phyloP scores from a whole-genome alignment of 2,888 invertebrate genomes.

The Acleris emargana region DNA sequence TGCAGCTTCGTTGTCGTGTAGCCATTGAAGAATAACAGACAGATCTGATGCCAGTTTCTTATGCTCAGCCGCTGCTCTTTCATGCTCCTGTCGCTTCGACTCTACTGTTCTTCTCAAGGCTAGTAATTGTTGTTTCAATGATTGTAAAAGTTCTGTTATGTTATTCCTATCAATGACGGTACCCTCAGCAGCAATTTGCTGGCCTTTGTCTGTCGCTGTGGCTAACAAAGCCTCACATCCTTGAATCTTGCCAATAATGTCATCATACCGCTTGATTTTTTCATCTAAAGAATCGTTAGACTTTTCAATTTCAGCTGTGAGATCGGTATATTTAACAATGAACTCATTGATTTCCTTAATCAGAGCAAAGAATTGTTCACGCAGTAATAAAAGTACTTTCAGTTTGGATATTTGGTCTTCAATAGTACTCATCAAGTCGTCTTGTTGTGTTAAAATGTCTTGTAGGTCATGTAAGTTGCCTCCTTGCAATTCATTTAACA shows the following conservation, averaged over 20 bases:
- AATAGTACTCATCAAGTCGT: constrained; percentile 92
- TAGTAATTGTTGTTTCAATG: constrained; percentile 92
- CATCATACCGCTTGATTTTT: constrained; percentile 94
- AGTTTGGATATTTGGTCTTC: constrained; percentile 93
- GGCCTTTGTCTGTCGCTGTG: constrained; percentile 95
- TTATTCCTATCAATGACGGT: constrained; percentile 93
- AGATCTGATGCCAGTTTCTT: constrained; percentile 92
- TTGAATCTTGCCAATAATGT: constrained; percentile 93
- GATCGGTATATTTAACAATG: constrained; percentile 93
- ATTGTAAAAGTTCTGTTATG: constrained; percentile 94
- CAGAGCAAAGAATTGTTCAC: constrained; percentile 94
- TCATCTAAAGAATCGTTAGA: constrained; percentile 92
- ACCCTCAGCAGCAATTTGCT: constrained; percentile 95
- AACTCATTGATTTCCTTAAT: constrained; percentile 95
- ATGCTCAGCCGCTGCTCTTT: constrained; percentile 94
- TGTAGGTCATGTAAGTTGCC: constrained; percentile 91
- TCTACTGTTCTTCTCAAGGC: constrained; percentile 92
- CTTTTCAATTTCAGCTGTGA: constrained; percentile 93
- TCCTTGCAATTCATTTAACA: constrained; percentile 90
- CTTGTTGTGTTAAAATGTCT: constrained; percentile 91
- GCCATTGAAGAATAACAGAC: constrained; percentile 92
- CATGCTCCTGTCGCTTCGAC: constrained; percentile 93
- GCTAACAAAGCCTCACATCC: constrained; percentile 95
- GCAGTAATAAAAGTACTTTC: constrained; percentile 89
- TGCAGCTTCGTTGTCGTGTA: constrained; percentile 91